These are phyloP conservation scores for Danio kyathit DNA, from an alignment of 2,797 vertebrate genomes.

Conservation along the genomic window DNA sequence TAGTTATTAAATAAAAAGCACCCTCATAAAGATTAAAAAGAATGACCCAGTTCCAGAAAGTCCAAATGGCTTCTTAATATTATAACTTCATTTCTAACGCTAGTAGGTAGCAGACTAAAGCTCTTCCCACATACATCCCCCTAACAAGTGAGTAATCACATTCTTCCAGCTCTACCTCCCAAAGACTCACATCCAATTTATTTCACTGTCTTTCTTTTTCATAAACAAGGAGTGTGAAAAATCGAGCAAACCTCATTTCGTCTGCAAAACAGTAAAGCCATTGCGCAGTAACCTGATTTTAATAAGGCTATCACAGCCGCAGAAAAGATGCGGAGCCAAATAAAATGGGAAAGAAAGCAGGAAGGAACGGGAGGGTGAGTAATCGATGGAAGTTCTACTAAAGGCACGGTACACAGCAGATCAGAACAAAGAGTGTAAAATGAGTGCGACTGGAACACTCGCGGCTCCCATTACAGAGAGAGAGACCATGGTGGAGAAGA, in stretches of 20 bases:
- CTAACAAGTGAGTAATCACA: constrained; percentile 43
- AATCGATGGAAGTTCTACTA: constrained; percentile 45
- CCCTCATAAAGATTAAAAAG: neutral
- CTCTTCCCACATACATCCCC: constrained; percentile 12
- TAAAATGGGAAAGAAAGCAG: constrained; percentile 24
- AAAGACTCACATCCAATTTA: constrained; percentile 10
- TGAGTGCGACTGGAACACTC: constrained; percentile 8
- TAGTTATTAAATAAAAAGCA: neutral
- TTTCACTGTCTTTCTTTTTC: constrained; percentile 7
- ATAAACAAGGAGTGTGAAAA: constrained; percentile 18
- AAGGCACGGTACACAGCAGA: constrained; percentile 33
- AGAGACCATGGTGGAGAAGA: constrained; percentile 9
- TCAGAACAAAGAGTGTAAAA: constrained; percentile 44
- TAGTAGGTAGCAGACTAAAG: constrained; percentile 10
- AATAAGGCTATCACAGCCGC: constrained; percentile 23
- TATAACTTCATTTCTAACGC: neutral
- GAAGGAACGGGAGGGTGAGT: neutral
- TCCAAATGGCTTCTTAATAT: neutral
- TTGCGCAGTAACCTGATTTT: constrained; percentile 37
- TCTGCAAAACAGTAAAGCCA: constrained; percentile 14
- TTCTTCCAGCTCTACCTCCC: constrained; percentile 2
- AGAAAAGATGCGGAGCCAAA: constrained; percentile 8
- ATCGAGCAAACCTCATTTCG: constrained; percentile 36
- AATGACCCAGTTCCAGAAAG: neutral
- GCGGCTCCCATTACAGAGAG: constrained; percentile 27